Evolutionary conservation across 2,113 vertebrate species (phyloP), one percentile per base, ranked within the genome.

Genomic region (Gobius niger): DNA sequence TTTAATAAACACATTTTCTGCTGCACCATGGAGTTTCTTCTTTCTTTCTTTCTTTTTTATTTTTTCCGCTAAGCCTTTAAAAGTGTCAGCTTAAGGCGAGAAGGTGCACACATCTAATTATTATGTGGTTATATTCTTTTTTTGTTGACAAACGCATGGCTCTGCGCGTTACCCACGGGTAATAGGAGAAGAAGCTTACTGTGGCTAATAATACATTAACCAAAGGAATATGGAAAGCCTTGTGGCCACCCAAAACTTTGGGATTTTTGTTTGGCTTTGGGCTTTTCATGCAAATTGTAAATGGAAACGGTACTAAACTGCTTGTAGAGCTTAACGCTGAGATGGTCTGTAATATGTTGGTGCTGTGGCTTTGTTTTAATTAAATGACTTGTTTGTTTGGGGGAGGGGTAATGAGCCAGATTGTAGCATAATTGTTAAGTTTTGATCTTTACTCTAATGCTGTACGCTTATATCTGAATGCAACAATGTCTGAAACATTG

Each of bases 1-100:
- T 83, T 83, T 86, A 90, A 83, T 83, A 85, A 86, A 85, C 76
- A 72, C 67, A 66, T 54, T 81, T 80, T 80, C 66, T 67, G 63
- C 79, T 73, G 65, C 47, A 76, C 66, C 63, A 24, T 54, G 49
- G 60, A 47, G 7, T 73, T 82, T 74, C 68, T 64, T 64, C 62
- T 76, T 64, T 15, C 9, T 13, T 7, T 59, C n/a, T 16, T 74
- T 71, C 50, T 49, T 66, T 76, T 64, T 15, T 15, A 6, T 6
- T 59, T 42, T 16, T 70, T 24, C 4, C 54, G 60, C 65, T 77
- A 77, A 53, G 68, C 67, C 74, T 78, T 77, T 70, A 76, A 79
- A 80, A 68, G 53, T 77, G 66, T 78, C 69, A 73, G 60, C 72
- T 78, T 72, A 67, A 82, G 79, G 76, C 65, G 7, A 77, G 60